These are phyloP conservation scores for Drosophila subpulchrella DNA, from an alignment of 1,140 invertebrate species.

Conservation along the genomic window DNA sequence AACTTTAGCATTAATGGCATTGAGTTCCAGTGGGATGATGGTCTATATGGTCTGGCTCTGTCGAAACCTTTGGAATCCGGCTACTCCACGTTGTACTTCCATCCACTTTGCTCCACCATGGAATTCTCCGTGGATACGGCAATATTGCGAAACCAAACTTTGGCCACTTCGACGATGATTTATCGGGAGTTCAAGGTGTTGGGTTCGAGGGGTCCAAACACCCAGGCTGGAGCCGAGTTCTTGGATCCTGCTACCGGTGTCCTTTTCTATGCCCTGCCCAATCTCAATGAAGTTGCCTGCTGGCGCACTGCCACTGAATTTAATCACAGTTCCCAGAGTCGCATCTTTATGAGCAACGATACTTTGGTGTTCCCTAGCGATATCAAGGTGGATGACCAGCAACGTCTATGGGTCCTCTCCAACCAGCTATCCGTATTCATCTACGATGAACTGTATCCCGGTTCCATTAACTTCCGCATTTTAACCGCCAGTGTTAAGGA, in stretches of 20 bases:
- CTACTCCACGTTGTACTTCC: conserved; percentile 91
- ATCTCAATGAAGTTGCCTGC: conserved; percentile 91
- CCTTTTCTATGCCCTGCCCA: conserved; percentile 90
- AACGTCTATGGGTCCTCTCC: conserved; percentile 90
- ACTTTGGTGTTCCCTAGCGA: conserved; percentile 92
- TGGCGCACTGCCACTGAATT: conserved; percentile 90
- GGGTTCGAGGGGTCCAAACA: conserved; percentile 89
- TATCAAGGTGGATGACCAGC: conserved; percentile 89
- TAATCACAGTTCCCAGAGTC: conserved; percentile 88
- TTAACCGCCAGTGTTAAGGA: conserved; percentile 88
- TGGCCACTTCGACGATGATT: conserved; percentile 85
- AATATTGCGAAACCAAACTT: conserved; percentile 87
- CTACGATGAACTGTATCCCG: conserved; percentile 87
- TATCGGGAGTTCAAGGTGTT: conserved; percentile 89
- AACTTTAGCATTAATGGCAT: conserved; percentile 90
- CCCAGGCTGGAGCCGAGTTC: conserved; percentile 90
- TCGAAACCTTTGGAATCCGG: conserved; percentile 87
- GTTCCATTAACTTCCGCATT: conserved; percentile 90
- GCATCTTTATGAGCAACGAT: conserved; percentile 89
- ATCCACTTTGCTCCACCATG: conserved; percentile 90
- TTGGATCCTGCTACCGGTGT: conserved; percentile 89
- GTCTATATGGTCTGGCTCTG: conserved; percentile 89
- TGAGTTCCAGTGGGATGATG: conserved; percentile 91
- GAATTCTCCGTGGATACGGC: conserved; percentile 90
- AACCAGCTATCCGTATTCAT: conserved; percentile 90